Percentiles rank a stretch among this genome's conserved stretches.
Conservation (phyloP, 2,888 invertebrate genomes). For the Xanthia icteritia region DNA sequence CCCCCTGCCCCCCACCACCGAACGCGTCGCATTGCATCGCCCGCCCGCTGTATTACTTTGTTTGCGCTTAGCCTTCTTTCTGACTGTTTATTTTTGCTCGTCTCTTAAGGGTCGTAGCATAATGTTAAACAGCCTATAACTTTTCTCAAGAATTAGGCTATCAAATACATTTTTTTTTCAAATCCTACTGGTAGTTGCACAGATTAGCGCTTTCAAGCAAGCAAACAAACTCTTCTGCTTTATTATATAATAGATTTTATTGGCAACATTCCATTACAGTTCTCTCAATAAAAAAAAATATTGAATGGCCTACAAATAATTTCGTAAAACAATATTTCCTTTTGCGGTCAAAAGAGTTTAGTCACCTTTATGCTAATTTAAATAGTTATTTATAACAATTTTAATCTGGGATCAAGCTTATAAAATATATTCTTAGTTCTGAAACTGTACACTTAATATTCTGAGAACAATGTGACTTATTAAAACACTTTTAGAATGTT, state of each 20-base stretch:
- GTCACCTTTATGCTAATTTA: slow-evolving; percentile 48
- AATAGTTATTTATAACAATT: neutral
- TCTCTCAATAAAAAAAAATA: slow-evolving; percentile 21
- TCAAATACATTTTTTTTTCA: neutral
- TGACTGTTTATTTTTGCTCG: neutral
- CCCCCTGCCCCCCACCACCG: too few species aligned
- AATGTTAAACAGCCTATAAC: neutral
- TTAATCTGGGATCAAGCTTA: slow-evolving; percentile 23
- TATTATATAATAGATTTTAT: slow-evolving; percentile 9
- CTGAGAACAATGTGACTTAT: slow-evolving; percentile 52
- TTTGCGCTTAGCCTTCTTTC: neutral
- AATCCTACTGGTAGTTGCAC: neutral
- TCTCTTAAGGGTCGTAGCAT: neutral
- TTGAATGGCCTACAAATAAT: slow-evolving; percentile 10
- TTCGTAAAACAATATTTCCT: slow-evolving; percentile 26
- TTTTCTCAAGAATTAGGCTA: neutral
- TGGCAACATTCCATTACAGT: slow-evolving; percentile 15
- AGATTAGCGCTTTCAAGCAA: neutral
- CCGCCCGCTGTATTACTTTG: neutral
- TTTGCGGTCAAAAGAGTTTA: slow-evolving; percentile 45
- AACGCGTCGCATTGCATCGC: neutral
- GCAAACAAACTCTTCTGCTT: neutral
- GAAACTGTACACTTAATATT: slow-evolving; percentile 33
- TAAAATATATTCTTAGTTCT: slow-evolving; percentile 18
- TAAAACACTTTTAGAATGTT: slow-evolving; percentile 45